phyloP scores from a whole-genome alignment of 2,113 vertebrate genomes.

The Tachysurus vachellii region DNA sequence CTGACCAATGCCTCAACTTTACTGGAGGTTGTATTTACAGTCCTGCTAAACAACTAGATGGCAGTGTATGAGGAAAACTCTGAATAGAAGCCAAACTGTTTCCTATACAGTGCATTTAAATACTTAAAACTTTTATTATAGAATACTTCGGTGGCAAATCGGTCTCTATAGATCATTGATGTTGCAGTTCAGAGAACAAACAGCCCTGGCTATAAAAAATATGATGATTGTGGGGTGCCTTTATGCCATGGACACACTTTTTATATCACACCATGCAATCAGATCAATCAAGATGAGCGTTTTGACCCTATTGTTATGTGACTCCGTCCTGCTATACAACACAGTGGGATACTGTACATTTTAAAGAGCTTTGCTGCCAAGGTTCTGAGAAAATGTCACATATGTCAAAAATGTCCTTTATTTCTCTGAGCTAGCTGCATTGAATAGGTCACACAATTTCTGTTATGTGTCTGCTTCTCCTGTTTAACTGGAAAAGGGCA shows the following conservation, averaged over 20 bases:
- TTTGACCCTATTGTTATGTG: neutral
- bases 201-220: neutral
- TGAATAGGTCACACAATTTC: conserved; percentile 15
- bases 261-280: neutral
- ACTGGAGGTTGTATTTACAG: neutral
- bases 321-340: neutral
- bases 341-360: neutral
- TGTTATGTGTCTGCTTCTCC: conserved; percentile 34
- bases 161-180: neutral
- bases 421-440: neutral
- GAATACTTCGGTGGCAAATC: neutral
- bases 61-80: neutral
- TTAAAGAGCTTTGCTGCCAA: conserved; percentile 3
- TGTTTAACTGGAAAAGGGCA: conserved; percentile 24
- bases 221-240: neutral
- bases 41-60: neutral
- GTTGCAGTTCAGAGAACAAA: conserved; percentile 3
- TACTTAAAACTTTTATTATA: neutral
- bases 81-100: no score
- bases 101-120: no score
- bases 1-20: neutral
- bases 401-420: neutral
- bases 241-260: neutral
- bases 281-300: conserved; percentile 3
- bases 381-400: neutral